Evolutionary conservation across 2,113 vertebrate genomes (phyloP).

Genomic region (Psettodes erumei): DNA sequence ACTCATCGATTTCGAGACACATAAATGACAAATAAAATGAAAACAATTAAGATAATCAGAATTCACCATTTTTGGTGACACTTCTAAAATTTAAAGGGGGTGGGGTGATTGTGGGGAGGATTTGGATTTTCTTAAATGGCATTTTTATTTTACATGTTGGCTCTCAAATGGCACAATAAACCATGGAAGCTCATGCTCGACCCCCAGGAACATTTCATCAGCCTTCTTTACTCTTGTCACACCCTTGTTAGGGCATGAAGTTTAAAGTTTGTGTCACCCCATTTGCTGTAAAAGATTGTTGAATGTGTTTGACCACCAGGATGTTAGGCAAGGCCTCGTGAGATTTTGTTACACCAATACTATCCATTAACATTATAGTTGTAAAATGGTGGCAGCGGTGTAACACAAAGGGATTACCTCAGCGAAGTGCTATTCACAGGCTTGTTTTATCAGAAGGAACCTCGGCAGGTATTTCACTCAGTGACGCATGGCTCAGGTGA

Average conservation of each 20-base stretch:
- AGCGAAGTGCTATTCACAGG: conserved; percentile 24
- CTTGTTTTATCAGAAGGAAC: conserved; percentile 42
- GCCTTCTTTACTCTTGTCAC: neutral
- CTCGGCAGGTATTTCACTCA: conserved; percentile 21
- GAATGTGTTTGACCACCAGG: too few species aligned
- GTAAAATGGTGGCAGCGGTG: neutral
- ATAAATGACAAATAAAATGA: too few species aligned
- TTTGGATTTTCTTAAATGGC: too few species aligned
- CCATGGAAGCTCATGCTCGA: neutral
- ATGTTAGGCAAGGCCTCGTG: conserved; percentile 30
- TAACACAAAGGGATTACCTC: conserved; percentile 36
- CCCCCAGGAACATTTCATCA: neutral
- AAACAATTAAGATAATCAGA: too few species aligned
- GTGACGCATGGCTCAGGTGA: conserved; percentile 60
- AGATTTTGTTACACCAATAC: too few species aligned
- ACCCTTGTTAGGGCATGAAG: neutral
- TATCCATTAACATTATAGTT: too few species aligned
- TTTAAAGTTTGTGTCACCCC: too few species aligned
- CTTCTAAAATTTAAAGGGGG: too few species aligned
- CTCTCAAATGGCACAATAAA: neutral
- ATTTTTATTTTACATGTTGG: too few species aligned
- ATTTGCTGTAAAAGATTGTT: too few species aligned
- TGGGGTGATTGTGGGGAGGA: neutral
- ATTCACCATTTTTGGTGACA: too few species aligned
- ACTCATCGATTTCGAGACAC: too few species aligned